Evolutionary conservation across 2,888 invertebrate species (phyloP).

Genomic region (Pammene fasciana): DNA sequence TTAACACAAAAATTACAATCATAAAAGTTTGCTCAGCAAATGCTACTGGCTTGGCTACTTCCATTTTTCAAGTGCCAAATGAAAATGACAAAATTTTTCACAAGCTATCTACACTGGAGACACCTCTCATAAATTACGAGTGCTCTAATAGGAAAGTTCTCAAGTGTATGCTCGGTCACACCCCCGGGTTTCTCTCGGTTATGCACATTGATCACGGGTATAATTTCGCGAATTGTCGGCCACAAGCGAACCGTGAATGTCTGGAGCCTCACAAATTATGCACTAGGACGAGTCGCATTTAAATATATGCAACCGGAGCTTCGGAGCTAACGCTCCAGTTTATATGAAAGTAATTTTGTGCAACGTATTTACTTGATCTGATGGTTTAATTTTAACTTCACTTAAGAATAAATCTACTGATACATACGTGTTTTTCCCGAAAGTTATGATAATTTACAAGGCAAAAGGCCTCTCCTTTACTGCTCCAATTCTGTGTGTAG

Average conservation of each 20-base stretch:
- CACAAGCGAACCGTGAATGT: conserved; percentile 39
- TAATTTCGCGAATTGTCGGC: conserved; percentile 54
- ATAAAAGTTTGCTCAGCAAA: too few relatives aligned
- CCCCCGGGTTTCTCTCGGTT: conserved; percentile 48
- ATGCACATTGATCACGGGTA: conserved; percentile 48
- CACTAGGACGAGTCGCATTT: conserved; percentile 22
- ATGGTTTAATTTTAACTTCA: neutral
- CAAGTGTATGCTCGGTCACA: conserved; percentile 43
- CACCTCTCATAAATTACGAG: conserved; percentile 12
- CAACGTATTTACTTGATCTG: neutral
- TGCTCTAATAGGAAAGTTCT: conserved; percentile 19
- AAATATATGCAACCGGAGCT: conserved; percentile 6
- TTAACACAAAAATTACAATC: too few relatives aligned
- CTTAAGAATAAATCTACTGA: neutral
- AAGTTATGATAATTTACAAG: too few relatives aligned
- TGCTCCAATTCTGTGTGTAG: too few relatives aligned
- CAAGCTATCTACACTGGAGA: neutral
- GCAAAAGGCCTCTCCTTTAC: too few relatives aligned
- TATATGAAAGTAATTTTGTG: conserved; percentile 6
- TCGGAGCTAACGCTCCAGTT: neutral
- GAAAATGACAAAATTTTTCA: neutral
- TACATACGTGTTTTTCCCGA: too few relatives aligned
- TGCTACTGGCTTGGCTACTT: neutral
- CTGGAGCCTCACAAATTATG: conserved; percentile 37
- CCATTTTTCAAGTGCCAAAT: neutral